phyloP scores from a whole-genome alignment of 2,888 invertebrate genomes.

The Drosophila suboccidentalis region DNA sequence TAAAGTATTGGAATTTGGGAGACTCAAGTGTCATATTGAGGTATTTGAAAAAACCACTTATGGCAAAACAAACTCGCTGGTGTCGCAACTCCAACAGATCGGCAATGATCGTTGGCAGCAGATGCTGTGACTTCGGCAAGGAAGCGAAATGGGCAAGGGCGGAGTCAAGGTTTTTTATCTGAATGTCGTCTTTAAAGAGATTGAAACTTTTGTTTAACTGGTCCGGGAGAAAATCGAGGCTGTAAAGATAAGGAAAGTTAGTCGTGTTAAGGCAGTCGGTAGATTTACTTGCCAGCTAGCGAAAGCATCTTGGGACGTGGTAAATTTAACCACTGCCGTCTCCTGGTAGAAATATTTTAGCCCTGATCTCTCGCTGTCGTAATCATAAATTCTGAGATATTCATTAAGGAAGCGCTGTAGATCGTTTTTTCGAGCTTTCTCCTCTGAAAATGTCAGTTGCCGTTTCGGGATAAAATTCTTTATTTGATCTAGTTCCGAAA shows the following conservation, averaged over 20 bases:
- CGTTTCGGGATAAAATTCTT: no score
- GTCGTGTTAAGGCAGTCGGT: background rate
- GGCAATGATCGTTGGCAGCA: background rate
- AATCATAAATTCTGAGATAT: background rate
- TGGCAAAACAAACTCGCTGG: background rate
- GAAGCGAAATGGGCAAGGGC: background rate
- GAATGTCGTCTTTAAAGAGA: no score
- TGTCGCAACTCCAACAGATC: background rate
- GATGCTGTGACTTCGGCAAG: background rate
- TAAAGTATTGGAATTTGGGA: background rate
- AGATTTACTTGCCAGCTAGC: background rate
- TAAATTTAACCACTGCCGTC: background rate
- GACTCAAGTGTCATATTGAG: background rate
- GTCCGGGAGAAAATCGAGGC: background rate
- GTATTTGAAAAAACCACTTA: background rate
- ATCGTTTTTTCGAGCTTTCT: background rate
- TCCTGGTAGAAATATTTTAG: slow-evolving; percentile 3
- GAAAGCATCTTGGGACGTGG: background rate
- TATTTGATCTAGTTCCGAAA: no score
- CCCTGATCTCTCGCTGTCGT: background rate
- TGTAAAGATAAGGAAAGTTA: background rate
- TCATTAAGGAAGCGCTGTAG: slow-evolving; percentile 3
- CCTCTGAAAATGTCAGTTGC: no score
- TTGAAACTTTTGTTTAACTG: background rate
- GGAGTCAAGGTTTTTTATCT: no score